These are phyloP conservation scores for Drosophila prostipennis DNA, from an alignment of 2,888 invertebrate genomes.

Conservation along the genomic window DNA sequence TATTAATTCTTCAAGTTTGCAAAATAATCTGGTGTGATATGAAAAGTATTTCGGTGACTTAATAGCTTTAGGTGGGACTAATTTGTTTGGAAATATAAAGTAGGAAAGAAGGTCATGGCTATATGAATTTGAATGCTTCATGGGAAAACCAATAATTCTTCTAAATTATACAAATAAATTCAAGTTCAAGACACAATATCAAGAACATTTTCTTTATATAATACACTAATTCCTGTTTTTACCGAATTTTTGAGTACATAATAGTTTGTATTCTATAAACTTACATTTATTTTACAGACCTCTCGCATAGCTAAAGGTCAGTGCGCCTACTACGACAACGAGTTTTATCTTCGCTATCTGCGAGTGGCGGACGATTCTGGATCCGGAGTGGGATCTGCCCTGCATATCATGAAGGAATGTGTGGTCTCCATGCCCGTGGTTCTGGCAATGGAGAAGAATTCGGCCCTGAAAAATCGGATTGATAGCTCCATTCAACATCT, in stretches of 20 bases:
- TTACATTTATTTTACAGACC: slow-evolving; percentile 57
- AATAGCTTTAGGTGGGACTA: not conserved
- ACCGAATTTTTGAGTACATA: too few species aligned
- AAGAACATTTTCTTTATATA: too few species aligned
- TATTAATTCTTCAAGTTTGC: slow-evolving; percentile 20
- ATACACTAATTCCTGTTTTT: too few species aligned
- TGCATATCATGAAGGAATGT: slow-evolving; percentile 93
- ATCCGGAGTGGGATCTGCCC: slow-evolving; percentile 71
- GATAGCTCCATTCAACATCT: slow-evolving; percentile 88
- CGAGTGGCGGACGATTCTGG: slow-evolving; percentile 84
- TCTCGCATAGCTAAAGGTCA: slow-evolving; percentile 88
- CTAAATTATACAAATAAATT: too few species aligned
- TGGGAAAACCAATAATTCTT: too few species aligned
- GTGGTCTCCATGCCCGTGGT: slow-evolving; percentile 92
- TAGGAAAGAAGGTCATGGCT: not conserved
- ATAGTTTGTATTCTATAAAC: too few species aligned
- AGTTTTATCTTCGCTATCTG: slow-evolving; percentile 88
- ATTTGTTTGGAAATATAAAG: not conserved
- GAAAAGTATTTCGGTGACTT: slow-evolving; percentile 8
- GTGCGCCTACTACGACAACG: slow-evolving; percentile 92
- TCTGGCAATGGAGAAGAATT: slow-evolving; percentile 92
- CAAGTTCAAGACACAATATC: too few species aligned
- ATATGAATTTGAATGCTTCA: too few species aligned
- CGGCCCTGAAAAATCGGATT: slow-evolving; percentile 89
- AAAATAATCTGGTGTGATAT: slow-evolving; percentile 7